These are phyloP conservation scores for Lasioglossum morio DNA, from an alignment of 2,888 invertebrate species.

Conservation along the genomic window DNA sequence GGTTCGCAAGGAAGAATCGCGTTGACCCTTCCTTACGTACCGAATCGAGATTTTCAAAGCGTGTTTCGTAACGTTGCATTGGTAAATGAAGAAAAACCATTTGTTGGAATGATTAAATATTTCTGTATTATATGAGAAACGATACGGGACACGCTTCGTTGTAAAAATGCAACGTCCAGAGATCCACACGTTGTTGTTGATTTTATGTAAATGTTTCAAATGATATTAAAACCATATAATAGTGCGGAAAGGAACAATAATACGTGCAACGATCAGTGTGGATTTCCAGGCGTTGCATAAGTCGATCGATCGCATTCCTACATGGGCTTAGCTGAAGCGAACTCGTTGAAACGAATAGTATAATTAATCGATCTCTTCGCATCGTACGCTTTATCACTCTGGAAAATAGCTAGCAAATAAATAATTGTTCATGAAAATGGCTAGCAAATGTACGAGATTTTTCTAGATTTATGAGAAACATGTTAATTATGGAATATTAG, in stretches of 20 bases:
- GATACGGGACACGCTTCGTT: not conserved
- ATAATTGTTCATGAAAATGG: not conserved
- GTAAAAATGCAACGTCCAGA: conserved; percentile 33
- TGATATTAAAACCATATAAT: conserved; percentile 9
- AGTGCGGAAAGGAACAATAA: conserved; percentile 16
- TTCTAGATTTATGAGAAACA: too few species aligned
- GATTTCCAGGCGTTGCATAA: conserved; percentile 55
- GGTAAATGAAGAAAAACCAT: not conserved
- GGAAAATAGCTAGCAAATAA: not conserved
- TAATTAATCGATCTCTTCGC: not conserved
- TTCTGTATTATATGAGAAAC: not conserved
- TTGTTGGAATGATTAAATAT: not conserved
- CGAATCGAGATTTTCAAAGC: not conserved
- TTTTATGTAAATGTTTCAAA: not conserved
- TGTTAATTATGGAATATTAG: too few species aligned
- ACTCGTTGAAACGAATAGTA: not conserved
- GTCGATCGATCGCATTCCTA: conserved; percentile 40
- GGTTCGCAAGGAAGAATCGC: not conserved
- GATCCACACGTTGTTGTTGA: not conserved
- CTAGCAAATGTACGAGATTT: too few species aligned
- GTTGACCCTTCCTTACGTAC: conserved; percentile 13
- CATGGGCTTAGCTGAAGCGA: conserved; percentile 28
- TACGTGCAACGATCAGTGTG: conserved; percentile 3
- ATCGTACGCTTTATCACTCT: not conserved
- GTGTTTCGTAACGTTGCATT: not conserved